phyloP scores from a whole-genome alignment of 2,797 vertebrate species.

The Lutjanus argentimaculatus region DNA sequence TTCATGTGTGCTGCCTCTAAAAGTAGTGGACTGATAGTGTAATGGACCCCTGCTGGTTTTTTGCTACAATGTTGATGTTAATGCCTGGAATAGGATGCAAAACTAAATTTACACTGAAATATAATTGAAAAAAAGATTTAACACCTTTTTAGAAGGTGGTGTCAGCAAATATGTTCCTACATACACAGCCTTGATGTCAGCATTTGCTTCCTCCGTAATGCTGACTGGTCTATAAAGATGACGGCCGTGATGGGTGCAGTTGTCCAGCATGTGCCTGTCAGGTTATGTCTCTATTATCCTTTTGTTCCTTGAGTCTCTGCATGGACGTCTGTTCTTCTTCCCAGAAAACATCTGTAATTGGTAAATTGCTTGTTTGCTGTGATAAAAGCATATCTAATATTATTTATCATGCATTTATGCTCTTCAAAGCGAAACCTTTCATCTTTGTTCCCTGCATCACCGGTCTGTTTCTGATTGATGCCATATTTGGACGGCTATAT shows the following conservation, averaged over 20 bases:
- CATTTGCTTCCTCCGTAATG: constrained; percentile 3
- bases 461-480: constrained; percentile 57
- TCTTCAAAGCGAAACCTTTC: constrained; percentile 70
- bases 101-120: not conserved
- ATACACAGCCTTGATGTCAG: not conserved
- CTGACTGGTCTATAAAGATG: constrained; percentile 7
- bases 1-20: not conserved
- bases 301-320: constrained; percentile 22
- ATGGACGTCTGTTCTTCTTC: constrained; percentile 37
- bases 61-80: not conserved
- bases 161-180: not conserved
- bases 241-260: not conserved
- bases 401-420: constrained; percentile 38
- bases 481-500: constrained; percentile 21
- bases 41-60: not conserved
- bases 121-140: not conserved
- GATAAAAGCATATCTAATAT: constrained; percentile 50
- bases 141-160: not conserved
- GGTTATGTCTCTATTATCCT: constrained; percentile 6
- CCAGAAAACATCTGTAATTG: constrained; percentile 33
- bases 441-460: constrained; percentile 59
- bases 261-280: not conserved
- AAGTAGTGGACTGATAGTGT: not conserved
- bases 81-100: not conserved
- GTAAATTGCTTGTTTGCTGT: constrained; percentile 33